These are phyloP conservation scores for Gnathonemus echidnorhynchus DNA, from an alignment of 2,113 vertebrate species.

Conservation along the genomic window DNA sequence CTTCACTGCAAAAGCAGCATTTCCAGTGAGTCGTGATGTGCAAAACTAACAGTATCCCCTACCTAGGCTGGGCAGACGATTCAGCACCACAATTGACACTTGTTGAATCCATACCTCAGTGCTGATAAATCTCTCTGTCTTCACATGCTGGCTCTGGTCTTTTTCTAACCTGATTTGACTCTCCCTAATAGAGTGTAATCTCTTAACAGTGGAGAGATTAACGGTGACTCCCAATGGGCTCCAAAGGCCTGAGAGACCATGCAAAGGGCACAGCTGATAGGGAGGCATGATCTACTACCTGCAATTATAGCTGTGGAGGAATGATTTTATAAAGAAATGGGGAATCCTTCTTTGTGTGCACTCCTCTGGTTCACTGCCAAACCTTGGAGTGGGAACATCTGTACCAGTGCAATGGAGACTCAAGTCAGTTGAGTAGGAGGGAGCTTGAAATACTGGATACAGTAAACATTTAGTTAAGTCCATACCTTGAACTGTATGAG, in stretches of 20 bases:
- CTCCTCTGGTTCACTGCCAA: slow-evolving; percentile 7
- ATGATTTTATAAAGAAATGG: not conserved
- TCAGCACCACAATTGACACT: not conserved
- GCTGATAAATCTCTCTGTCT: not conserved
- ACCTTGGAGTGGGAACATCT: slow-evolving; percentile 20
- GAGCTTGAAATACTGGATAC: not conserved
- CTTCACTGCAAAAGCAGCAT: not conserved
- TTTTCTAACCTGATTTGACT: slow-evolving; percentile 35
- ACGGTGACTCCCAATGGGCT: not conserved
- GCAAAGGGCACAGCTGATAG: not conserved
- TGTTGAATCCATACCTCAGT: not conserved
- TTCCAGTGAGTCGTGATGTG: not conserved
- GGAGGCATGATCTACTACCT: slow-evolving; percentile 24
- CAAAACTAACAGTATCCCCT: not conserved
- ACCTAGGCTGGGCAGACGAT: not conserved
- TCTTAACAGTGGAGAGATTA: slow-evolving; percentile 35
- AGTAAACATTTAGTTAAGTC: not conserved
- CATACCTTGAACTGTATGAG: not conserved
- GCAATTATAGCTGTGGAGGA: slow-evolving; percentile 4
- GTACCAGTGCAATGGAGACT: not conserved
- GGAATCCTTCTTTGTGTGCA: not conserved
- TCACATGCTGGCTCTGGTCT: slow-evolving; percentile 21
- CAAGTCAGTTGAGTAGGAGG: not conserved
- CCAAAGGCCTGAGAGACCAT: slow-evolving; percentile 1
- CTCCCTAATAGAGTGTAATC: slow-evolving; percentile 41